Evolutionary conservation across 92 coral and sea anemone species (phyloP).

Genomic region (Epizoanthus stellaris): DNA sequence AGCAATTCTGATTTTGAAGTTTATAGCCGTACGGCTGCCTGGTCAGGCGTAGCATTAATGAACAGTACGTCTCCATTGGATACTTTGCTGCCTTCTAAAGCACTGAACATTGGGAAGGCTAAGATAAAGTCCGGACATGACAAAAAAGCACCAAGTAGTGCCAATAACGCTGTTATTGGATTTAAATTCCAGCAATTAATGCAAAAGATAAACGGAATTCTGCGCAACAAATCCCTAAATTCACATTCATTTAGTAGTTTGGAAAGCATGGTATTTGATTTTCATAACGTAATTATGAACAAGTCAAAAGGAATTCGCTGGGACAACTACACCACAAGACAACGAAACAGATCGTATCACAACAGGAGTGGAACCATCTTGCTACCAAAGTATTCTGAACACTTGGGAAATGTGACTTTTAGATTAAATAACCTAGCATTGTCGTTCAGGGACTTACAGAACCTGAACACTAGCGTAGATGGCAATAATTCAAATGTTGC

Average conservation of each 20-base stretch:
- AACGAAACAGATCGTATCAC: neutral
- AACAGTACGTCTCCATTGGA: neutral
- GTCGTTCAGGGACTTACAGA: constrained; percentile 9
- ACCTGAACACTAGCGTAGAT: neutral
- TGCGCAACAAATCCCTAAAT: constrained; percentile 11
- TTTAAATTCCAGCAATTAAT: constrained; percentile 42
- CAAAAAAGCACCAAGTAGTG: neutral
- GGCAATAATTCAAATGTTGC: neutral
- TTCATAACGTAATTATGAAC: constrained; percentile 25
- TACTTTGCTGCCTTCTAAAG: neutral
- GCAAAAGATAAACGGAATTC: constrained; percentile 38
- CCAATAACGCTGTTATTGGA: neutral
- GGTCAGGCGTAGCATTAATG: neutral
- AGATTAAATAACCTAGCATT: constrained; percentile 34
- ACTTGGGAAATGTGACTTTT: constrained; percentile 29
- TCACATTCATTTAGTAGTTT: constrained; percentile 36
- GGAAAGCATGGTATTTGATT: constrained; percentile 33
- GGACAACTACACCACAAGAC: constrained; percentile 1
- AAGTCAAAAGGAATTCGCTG: neutral
- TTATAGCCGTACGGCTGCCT: neutral
- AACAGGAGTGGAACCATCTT: neutral
- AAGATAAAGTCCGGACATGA: neutral
- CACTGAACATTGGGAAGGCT: neutral
- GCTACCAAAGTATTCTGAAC: neutral
- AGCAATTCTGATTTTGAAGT: neutral